Conservation (phyloP, 2,113 vertebrate genomes). For the Antechinus stuartii region DNA sequence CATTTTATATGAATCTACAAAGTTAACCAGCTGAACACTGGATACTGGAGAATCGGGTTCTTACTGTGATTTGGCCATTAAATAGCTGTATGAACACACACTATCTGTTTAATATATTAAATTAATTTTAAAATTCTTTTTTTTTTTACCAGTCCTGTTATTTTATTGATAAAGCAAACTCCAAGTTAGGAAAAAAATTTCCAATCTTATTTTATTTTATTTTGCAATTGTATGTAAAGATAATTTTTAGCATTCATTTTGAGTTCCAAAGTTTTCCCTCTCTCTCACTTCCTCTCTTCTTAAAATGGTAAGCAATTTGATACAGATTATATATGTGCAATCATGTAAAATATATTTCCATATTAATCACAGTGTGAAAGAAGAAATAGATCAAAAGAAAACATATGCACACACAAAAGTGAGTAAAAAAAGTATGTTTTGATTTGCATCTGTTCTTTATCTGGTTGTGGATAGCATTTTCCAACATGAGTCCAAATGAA, state of each 20-base stretch:
- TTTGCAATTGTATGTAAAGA: background rate
- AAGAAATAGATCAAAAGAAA: background rate
- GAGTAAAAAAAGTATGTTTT: no score
- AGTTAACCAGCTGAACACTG: background rate
- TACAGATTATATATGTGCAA: background rate
- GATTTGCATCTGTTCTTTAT: background rate
- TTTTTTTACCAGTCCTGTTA: background rate
- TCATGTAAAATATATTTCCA: background rate
- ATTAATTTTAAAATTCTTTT: background rate
- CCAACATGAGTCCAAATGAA: background rate
- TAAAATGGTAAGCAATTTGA: background rate
- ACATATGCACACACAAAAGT: background rate
- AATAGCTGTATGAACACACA: background rate
- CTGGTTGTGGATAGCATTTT: background rate
- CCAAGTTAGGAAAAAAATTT: background rate
- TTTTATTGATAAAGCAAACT: background rate
- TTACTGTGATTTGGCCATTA: background rate
- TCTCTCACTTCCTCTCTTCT: background rate
- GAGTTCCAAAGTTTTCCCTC: background rate
- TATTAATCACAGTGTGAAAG: background rate
- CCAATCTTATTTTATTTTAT: background rate
- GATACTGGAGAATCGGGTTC: background rate
- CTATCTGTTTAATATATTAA: background rate
- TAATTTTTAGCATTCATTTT: background rate
- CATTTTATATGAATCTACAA: background rate